A percentile compares a stretch with the other conserved stretches of the same genome.
These are phyloP conservation scores for Lasaia peninsularis DNA, from an alignment of 1,140 invertebrate genomes.

Conservation along the genomic window DNA sequence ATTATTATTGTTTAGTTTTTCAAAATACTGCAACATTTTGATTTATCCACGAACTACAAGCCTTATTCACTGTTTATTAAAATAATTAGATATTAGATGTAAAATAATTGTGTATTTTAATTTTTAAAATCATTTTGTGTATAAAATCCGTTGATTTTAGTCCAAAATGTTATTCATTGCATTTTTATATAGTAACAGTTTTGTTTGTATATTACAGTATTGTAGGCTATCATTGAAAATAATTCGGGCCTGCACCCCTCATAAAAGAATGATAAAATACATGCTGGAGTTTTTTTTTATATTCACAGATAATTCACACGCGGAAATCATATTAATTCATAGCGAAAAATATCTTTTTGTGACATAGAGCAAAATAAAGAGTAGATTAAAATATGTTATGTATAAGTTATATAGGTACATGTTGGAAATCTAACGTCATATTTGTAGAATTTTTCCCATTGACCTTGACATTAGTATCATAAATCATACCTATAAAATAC, in stretches of 20 bases:
- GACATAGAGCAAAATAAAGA: background rate
- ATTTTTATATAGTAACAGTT: slow-evolving; percentile 15
- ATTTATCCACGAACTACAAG: background rate
- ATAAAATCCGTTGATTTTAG: slow-evolving; percentile 14
- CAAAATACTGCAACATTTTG: too few species aligned
- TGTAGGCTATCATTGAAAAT: background rate
- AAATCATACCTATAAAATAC: too few species aligned
- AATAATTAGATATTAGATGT: slow-evolving; percentile 1
- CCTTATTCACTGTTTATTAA: background rate
- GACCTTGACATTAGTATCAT: too few species aligned
- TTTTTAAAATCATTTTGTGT: slow-evolving; percentile 30
- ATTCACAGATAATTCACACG: background rate
- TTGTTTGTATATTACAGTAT: slow-evolving; percentile 9
- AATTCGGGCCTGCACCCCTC: background rate
- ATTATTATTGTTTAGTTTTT: too few species aligned
- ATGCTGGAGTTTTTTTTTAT: background rate
- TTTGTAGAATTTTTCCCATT: background rate
- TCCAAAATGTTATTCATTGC: slow-evolving; percentile 17
- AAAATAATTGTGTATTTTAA: slow-evolving; percentile 23
- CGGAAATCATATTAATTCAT: background rate
- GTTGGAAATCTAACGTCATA: background rate
- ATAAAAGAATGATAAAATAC: background rate
- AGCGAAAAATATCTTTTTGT: background rate
- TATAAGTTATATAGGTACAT: background rate
- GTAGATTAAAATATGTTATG: background rate